A percentile compares a stretch with the other conserved stretches of the same genome.
Conservation (phyloP, 2,113 vertebrate species). For the Procapra przewalskii region DNA sequence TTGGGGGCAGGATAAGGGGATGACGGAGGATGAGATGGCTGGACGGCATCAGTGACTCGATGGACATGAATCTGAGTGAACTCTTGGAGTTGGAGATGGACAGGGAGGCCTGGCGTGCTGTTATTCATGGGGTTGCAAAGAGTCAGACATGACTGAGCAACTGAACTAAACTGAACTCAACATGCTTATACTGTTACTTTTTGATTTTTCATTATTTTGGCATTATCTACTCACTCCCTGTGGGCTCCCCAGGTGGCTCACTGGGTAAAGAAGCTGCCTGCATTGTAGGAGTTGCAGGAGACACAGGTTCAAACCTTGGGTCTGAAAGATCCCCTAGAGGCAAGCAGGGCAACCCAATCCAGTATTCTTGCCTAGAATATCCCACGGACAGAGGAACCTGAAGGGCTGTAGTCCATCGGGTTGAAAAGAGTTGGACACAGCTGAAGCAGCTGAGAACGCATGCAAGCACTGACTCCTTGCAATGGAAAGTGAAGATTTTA, state of each 20-base stretch:
- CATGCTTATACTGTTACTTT: not conserved
- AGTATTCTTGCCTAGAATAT: not conserved
- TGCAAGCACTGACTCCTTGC: not conserved
- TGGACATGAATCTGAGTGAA: too few relatives aligned
- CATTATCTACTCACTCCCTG: not conserved
- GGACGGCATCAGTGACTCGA: too few relatives aligned
- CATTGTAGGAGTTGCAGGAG: not conserved
- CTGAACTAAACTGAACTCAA: not conserved
- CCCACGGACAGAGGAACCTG: not conserved
- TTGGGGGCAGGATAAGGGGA: too few relatives aligned
- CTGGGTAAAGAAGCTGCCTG: not conserved
- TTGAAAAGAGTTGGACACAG: not conserved
- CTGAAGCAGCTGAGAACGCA: not conserved
- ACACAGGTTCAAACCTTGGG: not conserved
- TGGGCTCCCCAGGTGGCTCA: not conserved
- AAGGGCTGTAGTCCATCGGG: not conserved
- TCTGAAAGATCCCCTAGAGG: not conserved
- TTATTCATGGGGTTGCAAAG: too few relatives aligned
- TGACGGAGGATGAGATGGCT: too few relatives aligned
- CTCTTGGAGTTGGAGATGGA: too few relatives aligned
- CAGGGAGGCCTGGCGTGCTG: too few relatives aligned
- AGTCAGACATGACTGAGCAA: too few relatives aligned
- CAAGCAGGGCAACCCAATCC: not conserved
- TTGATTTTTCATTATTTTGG: not conserved
- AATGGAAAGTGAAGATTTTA: not conserved